phyloP scores from a whole-genome alignment of 2,797 vertebrate genomes.

The Hyperoplus lanceolatus region DNA sequence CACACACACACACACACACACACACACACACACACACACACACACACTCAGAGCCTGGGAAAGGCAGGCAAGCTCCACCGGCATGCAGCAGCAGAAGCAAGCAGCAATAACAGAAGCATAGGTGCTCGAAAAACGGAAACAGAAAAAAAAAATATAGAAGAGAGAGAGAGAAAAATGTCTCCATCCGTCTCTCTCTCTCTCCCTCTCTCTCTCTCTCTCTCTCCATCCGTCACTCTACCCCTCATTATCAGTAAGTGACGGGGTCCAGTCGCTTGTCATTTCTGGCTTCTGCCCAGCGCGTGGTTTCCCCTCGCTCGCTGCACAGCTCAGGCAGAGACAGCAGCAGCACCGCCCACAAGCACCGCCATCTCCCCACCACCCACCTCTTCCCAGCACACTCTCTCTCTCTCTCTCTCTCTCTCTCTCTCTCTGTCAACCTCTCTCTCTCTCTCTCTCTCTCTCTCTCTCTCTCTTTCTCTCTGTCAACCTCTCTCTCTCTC shows the following conservation, averaged over 20 bases:
- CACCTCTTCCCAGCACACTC: slow-evolving; percentile 61
- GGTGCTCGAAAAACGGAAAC: neutral
- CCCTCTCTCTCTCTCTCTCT: slow-evolving; percentile 11
- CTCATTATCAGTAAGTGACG: slow-evolving; percentile 40
- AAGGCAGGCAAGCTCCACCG: slow-evolving; percentile 36
- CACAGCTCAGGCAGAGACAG: slow-evolving; percentile 54
- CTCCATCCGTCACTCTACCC: neutral
- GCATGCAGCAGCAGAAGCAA: slow-evolving; percentile 49
- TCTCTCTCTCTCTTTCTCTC: slow-evolving; percentile 51
- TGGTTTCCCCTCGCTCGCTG: slow-evolving; percentile 43
- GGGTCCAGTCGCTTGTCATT: slow-evolving; percentile 30
- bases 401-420: slow-evolving; percentile 36
- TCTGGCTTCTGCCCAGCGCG: slow-evolving; percentile 17
- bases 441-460: slow-evolving; percentile 30
- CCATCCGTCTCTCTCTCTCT: slow-evolving; percentile 16
- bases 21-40: slow-evolving; percentile 15
- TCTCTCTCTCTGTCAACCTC: too few species aligned
- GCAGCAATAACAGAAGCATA: slow-evolving; percentile 4
- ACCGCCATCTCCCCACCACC: slow-evolving; percentile 33
- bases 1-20: slow-evolving; percentile 13
- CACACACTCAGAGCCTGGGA: slow-evolving; percentile 31
- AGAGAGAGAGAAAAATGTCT: slow-evolving; percentile 1
- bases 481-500: slow-evolving; percentile 45
- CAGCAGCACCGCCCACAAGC: slow-evolving; percentile 16
- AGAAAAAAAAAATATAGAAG: neutral